Evolutionary conservation across 2,888 invertebrate species (phyloP).

Genomic region (Dicyrtomina minuta): DNA sequence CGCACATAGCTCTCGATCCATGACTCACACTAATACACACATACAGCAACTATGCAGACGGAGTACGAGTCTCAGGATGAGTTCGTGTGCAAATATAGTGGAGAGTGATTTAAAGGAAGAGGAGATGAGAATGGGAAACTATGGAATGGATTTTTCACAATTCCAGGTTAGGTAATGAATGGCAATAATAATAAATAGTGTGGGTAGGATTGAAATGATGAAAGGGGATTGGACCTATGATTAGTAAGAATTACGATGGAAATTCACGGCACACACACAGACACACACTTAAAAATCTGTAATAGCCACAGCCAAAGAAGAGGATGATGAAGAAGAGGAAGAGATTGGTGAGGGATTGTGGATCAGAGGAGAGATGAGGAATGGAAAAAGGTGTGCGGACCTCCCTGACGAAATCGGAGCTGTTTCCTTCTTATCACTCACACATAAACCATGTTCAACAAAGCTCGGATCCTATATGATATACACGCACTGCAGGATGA

Average conservation of each 20-base stretch:
- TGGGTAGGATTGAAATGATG: conserved; percentile 36
- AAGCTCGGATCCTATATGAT: no score
- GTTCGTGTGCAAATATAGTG: not conserved
- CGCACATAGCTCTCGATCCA: not conserved
- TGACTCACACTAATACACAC: not conserved
- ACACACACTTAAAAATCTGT: conserved; percentile 1
- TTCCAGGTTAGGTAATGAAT: conserved; percentile 30
- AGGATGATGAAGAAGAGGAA: not conserved
- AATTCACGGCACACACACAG: conserved; percentile 16
- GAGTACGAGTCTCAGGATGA: not conserved
- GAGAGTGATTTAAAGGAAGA: not conserved
- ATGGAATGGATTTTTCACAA: conserved; percentile 2
- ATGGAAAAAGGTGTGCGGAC: conserved; percentile 11
- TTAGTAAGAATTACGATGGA: conserved; percentile 32
- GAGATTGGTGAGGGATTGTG: no score
- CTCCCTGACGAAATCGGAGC: conserved; percentile 20
- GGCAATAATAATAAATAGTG: conserved; percentile 37
- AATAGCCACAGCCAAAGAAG: not conserved
- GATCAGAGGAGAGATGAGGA: conserved; percentile 3
- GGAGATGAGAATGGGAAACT: conserved; percentile 2
- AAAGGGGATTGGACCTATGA: conserved; percentile 34
- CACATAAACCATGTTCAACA: not conserved
- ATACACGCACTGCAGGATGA: no score
- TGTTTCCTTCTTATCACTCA: not conserved
- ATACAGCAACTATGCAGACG: not conserved